Conservation (phyloP, 1,140 invertebrate genomes). For the Drosophila albomicans region DNA sequence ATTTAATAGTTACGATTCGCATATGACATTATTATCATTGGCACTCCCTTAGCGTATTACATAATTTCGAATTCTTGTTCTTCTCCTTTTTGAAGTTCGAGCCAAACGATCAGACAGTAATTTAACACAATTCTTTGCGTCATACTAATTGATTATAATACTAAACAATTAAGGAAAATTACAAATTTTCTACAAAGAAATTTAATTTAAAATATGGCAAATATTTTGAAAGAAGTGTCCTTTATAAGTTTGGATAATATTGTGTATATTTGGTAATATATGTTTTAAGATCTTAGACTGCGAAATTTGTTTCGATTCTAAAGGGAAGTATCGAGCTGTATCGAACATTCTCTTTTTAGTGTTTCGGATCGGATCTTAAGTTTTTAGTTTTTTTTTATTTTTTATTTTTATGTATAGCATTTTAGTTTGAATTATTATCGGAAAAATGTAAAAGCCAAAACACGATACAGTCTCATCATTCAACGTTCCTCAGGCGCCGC, state of each 20-base stretch:
- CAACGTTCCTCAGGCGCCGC: not conserved
- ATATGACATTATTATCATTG: constrained; percentile 18
- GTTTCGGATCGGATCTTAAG: not conserved
- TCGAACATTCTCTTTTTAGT: not conserved
- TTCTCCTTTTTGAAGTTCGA: not conserved
- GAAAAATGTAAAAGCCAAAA: constrained; percentile 33
- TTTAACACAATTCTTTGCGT: not conserved
- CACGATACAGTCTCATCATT: constrained; percentile 34
- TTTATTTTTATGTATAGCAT: not conserved
- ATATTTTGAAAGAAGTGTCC: too few relatives aligned
- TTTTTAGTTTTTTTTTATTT: not conserved
- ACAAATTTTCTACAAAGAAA: too few relatives aligned
- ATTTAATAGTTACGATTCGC: not conserved
- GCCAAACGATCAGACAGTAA: not conserved
- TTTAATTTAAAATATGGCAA: too few relatives aligned
- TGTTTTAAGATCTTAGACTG: too few relatives aligned
- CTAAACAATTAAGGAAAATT: too few relatives aligned
- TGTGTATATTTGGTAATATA: too few relatives aligned
- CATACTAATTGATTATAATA: too few relatives aligned
- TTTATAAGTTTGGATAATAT: too few relatives aligned
- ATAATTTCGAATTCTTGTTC: not conserved
- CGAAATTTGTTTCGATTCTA: too few relatives aligned
- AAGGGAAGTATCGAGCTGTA: too few relatives aligned
- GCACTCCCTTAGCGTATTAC: constrained; percentile 28
- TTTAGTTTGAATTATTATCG: constrained; percentile 40